These are phyloP conservation scores for Eospalax fontanierii DNA, from an alignment of 2,797 vertebrate species.

Conservation along the genomic window DNA sequence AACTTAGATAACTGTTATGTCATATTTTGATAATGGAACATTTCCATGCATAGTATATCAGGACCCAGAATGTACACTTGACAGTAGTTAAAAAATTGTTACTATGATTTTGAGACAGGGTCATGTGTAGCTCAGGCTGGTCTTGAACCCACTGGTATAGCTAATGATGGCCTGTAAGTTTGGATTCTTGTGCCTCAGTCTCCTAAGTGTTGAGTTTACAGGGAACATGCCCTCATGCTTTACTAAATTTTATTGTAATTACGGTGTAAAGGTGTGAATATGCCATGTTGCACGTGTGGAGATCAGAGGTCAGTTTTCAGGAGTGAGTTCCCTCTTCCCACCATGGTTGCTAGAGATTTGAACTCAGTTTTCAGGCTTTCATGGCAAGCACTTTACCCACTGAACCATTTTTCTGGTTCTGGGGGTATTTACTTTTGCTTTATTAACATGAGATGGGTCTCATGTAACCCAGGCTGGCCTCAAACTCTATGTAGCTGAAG, in stretches of 20 bases:
- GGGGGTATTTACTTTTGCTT: neutral
- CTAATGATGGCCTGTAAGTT: neutral
- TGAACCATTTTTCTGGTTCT: neutral
- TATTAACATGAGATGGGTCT: too few relatives aligned
- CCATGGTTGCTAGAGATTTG: neutral
- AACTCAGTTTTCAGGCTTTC: neutral
- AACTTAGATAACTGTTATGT: neutral
- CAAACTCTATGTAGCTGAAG: neutral
- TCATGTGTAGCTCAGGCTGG: neutral
- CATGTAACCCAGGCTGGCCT: too few relatives aligned
- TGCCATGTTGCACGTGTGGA: neutral
- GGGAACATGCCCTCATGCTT: neutral
- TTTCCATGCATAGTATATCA: neutral
- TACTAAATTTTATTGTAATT: neutral
- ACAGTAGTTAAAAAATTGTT: too few relatives aligned
- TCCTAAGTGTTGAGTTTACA: neutral
- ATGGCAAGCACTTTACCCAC: neutral
- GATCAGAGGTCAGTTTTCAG: neutral
- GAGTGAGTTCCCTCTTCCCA: neutral
- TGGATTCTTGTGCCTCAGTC: neutral
- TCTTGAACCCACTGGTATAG: neutral
- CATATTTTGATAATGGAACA: neutral
- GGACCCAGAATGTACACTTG: neutral
- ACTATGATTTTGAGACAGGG: neutral
- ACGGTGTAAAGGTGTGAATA: neutral